Evolutionary conservation across 1,140 invertebrate genomes (phyloP), one percentile per base, ranked within the genome.

Genomic region (Teleogryllus occipitalis): DNA sequence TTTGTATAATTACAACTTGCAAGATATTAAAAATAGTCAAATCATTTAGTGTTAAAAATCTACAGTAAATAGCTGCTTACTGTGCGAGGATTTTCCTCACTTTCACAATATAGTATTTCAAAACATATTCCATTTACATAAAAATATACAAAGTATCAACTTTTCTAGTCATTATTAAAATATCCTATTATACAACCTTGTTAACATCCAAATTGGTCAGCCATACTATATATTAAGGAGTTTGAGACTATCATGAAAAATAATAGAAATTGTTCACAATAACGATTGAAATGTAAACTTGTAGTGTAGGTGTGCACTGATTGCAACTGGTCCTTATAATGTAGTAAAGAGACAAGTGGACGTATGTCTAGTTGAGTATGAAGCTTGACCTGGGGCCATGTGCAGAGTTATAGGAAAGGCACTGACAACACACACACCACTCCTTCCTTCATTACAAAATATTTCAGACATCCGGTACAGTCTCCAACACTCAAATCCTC

Each of bases 101-200:
- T 18, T 65, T 65, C 54, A 65, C 18, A 14, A 65, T 65, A 65
- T 65, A 65, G 54, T 65, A 65, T 65, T 65, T 65, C 54, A 65
- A 65, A 65, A 65, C 54, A 65, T 65, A 65, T 65, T 18, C 18
- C 10, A 10, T 65, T 65, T 65, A 65, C 54, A 65, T 65, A 65
- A 65, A 65, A 65, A 65, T 65, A 65, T 65, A 65, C 54, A 65
- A 65, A 65, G 54, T 65, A 65, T 65, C 54, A 65, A 65, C 54
- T 65, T 65, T 65, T 65, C 54, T 65, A 65, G 54, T 65, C 54
- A 18, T 65, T 65, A 65, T 65, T 65, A 65, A 65, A 65, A 65
- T 65, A 65, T 65, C 54, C 54, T 65, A 65, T 65, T 65, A 65
- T 65, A 65, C 54, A 65, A 65, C 54, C 10, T 65, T 65, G 54